A percentile compares a stretch with the other conserved stretches of the same genome.
These are phyloP conservation scores for Schizopygopsis pylzovi DNA, from an alignment of 2,797 vertebrate species.

Conservation along the genomic window DNA sequence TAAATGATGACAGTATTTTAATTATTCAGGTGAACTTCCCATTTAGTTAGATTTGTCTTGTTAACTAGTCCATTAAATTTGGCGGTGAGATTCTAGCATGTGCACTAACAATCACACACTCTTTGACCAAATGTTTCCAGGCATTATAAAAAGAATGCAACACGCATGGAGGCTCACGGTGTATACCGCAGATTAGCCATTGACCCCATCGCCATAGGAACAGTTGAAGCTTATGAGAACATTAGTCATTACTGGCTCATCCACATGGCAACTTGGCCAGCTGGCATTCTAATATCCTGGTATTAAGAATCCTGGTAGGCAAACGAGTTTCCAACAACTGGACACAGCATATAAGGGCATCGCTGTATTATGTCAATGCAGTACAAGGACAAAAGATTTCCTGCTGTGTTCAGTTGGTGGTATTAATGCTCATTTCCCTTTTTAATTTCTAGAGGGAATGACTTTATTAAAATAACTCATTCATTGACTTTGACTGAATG, in stretches of 20 bases:
- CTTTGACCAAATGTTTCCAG: not conserved
- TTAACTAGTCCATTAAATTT: not conserved
- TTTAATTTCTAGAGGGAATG: not conserved
- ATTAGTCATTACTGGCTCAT: constrained; percentile 37
- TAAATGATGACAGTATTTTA: not conserved
- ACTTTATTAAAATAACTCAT: not conserved
- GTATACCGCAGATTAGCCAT: constrained; percentile 3
- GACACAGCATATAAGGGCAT: not conserved
- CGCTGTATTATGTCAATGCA: not conserved
- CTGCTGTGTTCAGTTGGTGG: not conserved
- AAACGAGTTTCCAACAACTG: constrained; percentile 17
- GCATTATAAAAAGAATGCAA: not conserved
- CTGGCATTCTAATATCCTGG: constrained; percentile 7
- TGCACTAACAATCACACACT: not conserved
- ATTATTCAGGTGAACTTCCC: not conserved
- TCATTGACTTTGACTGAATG: not conserved
- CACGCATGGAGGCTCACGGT: not conserved
- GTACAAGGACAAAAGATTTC: constrained; percentile 6
- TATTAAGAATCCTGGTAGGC: not conserved
- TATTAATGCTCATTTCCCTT: not conserved
- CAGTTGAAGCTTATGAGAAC: constrained; percentile 27
- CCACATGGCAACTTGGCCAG: constrained; percentile 9
- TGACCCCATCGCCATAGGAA: constrained; percentile 3
- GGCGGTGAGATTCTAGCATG: not conserved
- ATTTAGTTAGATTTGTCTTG: too few relatives aligned